Evolutionary conservation across 2,888 invertebrate species (phyloP), one percentile per base, ranked within the genome.

Genomic region (Artemia sinica): DNA sequence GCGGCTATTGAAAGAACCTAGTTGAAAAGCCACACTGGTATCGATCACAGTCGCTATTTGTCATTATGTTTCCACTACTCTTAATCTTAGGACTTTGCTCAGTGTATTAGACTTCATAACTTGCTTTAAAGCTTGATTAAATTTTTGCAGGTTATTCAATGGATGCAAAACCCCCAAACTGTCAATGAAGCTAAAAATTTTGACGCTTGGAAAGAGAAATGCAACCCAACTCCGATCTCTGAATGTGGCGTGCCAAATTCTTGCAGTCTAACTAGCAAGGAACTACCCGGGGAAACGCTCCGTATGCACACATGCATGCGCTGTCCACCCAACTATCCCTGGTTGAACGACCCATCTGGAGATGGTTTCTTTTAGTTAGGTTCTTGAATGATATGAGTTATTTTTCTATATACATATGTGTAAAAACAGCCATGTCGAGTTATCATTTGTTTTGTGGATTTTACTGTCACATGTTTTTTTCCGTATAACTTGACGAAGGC

Each of bases 121-220:
- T 10, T 48, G 48, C 14, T 28, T 67, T 50, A 8, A 67, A 50
- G 8, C 10, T 49, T 68, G 41, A n/a, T n/a, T 68, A 49, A 48
- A 0, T 67, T 49, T 49, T 13, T 49, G 14, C 90, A 91, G 78
- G 91, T 91, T 9, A 91, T 93, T 74, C 92, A 92, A 77, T 93
- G 93, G 93, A 90, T 93, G 76, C 93, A 93, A 77, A 91, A 91
- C 77, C 92, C 92, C 66, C 83, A 88, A 71, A 91, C 91, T 13
- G 77, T 88, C 73, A 82, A 85, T 70, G 90, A 91, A 78, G 86
- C 88, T 68, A 90, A 91, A 83, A 90, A 86, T 82, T 93, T 93
- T 79, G 91, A 92, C 78, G 88, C 91, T 67, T 93, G 92, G 91
- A 87, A 88, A 84, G 92, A 92, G 80, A 91, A 89, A 85, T 93